phyloP scores from a whole-genome alignment of 2,113 vertebrate genomes.

The Nesogale talazaci region DNA sequence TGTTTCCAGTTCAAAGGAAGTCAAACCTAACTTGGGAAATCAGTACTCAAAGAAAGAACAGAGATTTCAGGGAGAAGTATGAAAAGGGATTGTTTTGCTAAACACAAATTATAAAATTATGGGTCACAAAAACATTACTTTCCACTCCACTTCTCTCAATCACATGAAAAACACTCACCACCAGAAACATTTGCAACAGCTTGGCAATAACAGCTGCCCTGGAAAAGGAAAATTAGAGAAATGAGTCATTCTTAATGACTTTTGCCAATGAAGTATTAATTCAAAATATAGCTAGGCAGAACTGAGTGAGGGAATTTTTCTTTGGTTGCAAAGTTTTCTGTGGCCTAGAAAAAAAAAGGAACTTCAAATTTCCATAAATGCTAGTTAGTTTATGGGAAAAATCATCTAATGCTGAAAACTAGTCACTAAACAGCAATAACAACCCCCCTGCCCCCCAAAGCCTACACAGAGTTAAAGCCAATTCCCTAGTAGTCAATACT shows the following conservation, averaged over 20 bases:
- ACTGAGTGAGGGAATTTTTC: not conserved
- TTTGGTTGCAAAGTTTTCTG: constrained; percentile 31
- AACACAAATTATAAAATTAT: constrained; percentile 57
- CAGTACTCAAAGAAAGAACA: not conserved
- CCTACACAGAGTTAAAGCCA: not conserved
- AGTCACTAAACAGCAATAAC: not conserved
- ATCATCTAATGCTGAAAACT: not conserved
- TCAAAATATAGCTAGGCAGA: constrained; percentile 71
- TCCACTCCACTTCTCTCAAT: constrained; percentile 32
- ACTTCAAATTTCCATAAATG: not conserved
- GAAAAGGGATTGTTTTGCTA: not conserved
- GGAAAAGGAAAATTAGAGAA: constrained; percentile 73
- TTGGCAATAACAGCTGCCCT: constrained; percentile 74
- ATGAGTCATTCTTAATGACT: constrained; percentile 79
- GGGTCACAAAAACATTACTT: constrained; percentile 49
- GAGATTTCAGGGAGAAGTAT: not conserved
- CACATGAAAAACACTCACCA: constrained; percentile 17
- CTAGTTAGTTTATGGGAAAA: not conserved
- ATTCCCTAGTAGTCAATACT: not conserved
- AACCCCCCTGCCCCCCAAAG: not conserved
- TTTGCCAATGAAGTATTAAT: constrained; percentile 75
- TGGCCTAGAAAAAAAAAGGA: not conserved
- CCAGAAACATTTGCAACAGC: constrained; percentile 71
- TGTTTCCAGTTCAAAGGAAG: not conserved
- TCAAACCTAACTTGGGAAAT: not conserved